phyloP scores from a whole-genome alignment of 2,113 vertebrate species.

The Beaufortia kweichowensis region DNA sequence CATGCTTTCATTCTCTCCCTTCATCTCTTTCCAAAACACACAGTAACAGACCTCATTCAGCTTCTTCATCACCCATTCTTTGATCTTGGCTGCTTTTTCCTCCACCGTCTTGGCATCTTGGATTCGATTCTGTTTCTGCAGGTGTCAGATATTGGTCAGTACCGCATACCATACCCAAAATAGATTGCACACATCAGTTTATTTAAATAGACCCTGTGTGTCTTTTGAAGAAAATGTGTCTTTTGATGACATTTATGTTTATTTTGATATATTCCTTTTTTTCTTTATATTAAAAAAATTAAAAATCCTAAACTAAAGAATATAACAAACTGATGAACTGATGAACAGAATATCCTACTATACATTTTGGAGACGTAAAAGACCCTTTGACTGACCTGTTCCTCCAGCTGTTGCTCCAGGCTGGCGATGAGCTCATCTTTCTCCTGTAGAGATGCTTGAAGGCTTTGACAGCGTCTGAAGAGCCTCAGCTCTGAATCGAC shows the following conservation, averaged over 20 bases:
- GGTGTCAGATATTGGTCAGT: not conserved
- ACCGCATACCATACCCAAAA: not conserved
- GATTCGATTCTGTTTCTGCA: slow-evolving; percentile 88
- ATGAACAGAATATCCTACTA: not conserved
- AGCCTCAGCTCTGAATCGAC: slow-evolving; percentile 85
- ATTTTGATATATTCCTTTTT: no score
- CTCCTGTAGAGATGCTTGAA: slow-evolving; percentile 83
- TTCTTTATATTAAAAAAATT: no score
- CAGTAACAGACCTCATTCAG: slow-evolving; percentile 84
- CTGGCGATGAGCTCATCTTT: slow-evolving; percentile 86
- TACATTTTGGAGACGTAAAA: not conserved
- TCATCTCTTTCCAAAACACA: not conserved
- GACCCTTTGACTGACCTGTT: slow-evolving; percentile 80
- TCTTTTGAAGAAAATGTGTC: not conserved
- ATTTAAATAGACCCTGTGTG: not conserved
- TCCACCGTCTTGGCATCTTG: slow-evolving; percentile 96
- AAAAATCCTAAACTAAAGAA: no score
- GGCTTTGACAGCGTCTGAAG: slow-evolving; percentile 88
- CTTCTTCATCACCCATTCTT: slow-evolving; percentile 97
- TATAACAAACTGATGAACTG: no score
- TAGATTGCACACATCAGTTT: not conserved
- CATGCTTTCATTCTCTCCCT: not conserved
- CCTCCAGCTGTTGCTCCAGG: slow-evolving; percentile 90
- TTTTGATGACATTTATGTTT: no score
- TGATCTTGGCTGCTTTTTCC: slow-evolving; percentile 98